Evolutionary conservation across 2,888 invertebrate genomes (phyloP).

Genomic region (Brachypterus glaber): DNA sequence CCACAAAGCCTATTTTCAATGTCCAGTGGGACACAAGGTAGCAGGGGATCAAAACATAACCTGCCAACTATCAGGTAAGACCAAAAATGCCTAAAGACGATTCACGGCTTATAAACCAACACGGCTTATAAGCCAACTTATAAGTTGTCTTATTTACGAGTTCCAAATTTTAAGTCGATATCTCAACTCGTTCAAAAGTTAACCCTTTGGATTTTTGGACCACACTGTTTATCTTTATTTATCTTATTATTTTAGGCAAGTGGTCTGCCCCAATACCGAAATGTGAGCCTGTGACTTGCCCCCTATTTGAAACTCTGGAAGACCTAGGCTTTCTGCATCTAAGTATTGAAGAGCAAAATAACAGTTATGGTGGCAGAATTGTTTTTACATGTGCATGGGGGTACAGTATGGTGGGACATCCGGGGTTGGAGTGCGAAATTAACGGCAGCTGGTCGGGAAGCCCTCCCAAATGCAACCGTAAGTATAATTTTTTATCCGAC

Average conservation of each 20-base stretch:
- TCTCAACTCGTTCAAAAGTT: too few species aligned
- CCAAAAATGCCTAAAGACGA: too few species aligned
- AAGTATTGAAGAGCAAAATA: constrained; percentile 67
- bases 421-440: constrained; percentile 69
- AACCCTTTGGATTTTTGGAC: too few species aligned
- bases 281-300: constrained; percentile 72
- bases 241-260: constrained; percentile 47
- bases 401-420: constrained; percentile 64
- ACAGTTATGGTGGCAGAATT: constrained; percentile 70
- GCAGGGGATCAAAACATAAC: constrained; percentile 69
- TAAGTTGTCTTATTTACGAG: too few species aligned
- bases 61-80: constrained; percentile 71
- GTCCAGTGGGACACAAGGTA: constrained; percentile 70
- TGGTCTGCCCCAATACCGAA: constrained; percentile 69
- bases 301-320: constrained; percentile 54
- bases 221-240: too few species aligned
- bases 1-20: constrained; percentile 65
- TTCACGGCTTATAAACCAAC: too few species aligned
- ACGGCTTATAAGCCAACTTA: too few species aligned
- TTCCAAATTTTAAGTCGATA: too few species aligned
- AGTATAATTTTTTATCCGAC: constrained; percentile 34
- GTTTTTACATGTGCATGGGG: constrained; percentile 80
- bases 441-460: constrained; percentile 73
- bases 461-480: constrained; percentile 67
- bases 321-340: constrained; percentile 59